phyloP scores from a whole-genome alignment of 2,888 invertebrate species.

The Nesidiocoris tenuis region DNA sequence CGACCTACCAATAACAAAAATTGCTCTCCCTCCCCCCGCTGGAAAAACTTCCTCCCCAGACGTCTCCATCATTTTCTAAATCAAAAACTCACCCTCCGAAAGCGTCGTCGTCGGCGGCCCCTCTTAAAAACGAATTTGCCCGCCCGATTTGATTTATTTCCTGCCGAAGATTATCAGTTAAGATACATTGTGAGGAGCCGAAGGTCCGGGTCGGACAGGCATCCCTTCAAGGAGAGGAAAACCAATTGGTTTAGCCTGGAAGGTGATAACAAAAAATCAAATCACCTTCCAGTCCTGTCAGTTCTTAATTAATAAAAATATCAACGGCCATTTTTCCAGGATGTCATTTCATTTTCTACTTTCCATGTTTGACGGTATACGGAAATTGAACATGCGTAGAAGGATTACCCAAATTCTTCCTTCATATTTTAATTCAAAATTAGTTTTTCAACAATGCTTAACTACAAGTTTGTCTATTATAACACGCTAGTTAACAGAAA shows the following conservation, averaged over 20 bases:
- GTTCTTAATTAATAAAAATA: background rate
- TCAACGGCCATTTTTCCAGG: background rate
- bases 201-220: background rate
- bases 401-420: too few relatives aligned
- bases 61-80: constrained; percentile 43
- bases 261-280: constrained; percentile 27
- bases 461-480: too few relatives aligned
- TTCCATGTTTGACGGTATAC: too few relatives aligned
- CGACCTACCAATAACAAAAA: constrained; percentile 37
- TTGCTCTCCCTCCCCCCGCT: constrained; percentile 47
- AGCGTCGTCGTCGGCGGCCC: constrained; percentile 5
- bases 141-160: constrained; percentile 45
- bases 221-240: constrained; percentile 19
- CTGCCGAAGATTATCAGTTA: constrained; percentile 44
- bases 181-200: constrained; percentile 35
- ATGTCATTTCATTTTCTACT: too few relatives aligned
- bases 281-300: background rate
- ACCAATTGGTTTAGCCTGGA: constrained; percentile 26
- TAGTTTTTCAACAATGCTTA: too few relatives aligned
- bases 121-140: constrained; percentile 23
- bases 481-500: too few relatives aligned
- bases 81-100: constrained; percentile 26
- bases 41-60: background rate
- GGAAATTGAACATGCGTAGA: too few relatives aligned
- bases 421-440: too few relatives aligned